These are phyloP conservation scores for Marcusenius ussheri DNA, from an alignment of 2,113 vertebrate species.

Conservation along the genomic window DNA sequence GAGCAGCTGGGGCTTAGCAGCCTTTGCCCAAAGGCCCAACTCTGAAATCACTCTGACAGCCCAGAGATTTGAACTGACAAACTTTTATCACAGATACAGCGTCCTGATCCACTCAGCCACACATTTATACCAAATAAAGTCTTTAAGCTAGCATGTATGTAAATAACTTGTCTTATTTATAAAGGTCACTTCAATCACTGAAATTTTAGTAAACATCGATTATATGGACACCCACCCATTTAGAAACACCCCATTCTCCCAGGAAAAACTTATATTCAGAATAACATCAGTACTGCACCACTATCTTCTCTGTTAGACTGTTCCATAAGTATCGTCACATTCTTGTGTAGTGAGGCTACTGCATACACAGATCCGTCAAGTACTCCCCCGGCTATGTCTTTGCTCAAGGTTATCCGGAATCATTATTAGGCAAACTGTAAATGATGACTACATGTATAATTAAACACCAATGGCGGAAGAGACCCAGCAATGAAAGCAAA, in stretches of 20 bases:
- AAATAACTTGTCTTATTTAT: background rate
- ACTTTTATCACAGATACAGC: background rate
- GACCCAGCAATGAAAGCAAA: background rate
- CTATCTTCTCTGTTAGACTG: background rate
- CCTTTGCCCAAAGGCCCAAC: background rate
- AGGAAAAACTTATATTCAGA: background rate
- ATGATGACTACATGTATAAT: background rate
- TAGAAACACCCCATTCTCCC: background rate
- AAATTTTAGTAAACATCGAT: background rate
- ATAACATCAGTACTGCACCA: background rate
- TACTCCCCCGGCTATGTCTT: background rate
- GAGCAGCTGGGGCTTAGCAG: background rate
- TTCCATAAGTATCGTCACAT: background rate
- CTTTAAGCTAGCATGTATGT: background rate
- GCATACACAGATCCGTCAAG: background rate
- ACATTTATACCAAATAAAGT: background rate
- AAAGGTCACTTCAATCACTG: background rate
- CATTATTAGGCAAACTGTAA: slow-evolving; percentile 2
- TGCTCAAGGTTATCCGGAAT: slow-evolving; percentile 7
- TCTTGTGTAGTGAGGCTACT: background rate
- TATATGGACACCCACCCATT: background rate
- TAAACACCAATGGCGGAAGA: background rate
- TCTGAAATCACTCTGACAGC: background rate
- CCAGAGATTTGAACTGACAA: background rate
- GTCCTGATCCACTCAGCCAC: background rate